Evolutionary conservation across 2,797 vertebrate genomes (phyloP), one percentile per base, ranked within the genome.

Genomic region (Loriculus beryllinus): DNA sequence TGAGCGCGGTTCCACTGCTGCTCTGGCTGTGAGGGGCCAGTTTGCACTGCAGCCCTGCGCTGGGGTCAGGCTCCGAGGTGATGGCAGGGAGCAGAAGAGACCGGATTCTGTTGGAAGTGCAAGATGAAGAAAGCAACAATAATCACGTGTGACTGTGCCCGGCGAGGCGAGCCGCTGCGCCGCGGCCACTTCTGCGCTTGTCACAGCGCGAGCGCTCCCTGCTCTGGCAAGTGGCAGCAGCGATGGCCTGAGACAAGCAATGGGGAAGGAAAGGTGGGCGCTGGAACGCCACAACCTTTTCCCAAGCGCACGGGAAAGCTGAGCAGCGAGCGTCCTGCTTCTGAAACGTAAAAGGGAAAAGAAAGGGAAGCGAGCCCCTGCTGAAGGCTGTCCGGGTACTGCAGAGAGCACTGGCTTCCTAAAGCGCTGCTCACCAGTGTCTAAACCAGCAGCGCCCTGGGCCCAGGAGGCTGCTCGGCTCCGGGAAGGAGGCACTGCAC

Each of bases 381-480:
- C 15, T 62, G 64, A 87, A 16, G 5, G 16, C 4, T n/a, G 29
- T 6, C 75, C 43, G 48, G 21, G n/a, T 51, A n/a, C 29, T 18
- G 28, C 16, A 65, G 35, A 56, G 54, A 49, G 28, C 8, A n/a
- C 29, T 14, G 4, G 2, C 9, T 16, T 14, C 51, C 40, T 13
- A 3, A 21, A 65, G 62, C 14, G 7, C n/a, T 5, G 8, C n/a
- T 2, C 45, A 25, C 6, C 49, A 12, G 0, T 10, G 29, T 17
- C 4, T 6, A 23, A 51, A 39, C 14, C 16, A 71, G 21, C 28
- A 64, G 62, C 5, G 19, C 14, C 7, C 51, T 10, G 14, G 80
- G 56, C 65, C 33, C 5, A 37, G 19, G 19, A 37, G 39, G 20
- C 43, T 57, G 79, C 72, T 45, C 23, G 4, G 29, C 65, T 39